Evolutionary conservation across 2,113 vertebrate species (phyloP).

Genomic region (Tragelaphus strepsiceros): DNA sequence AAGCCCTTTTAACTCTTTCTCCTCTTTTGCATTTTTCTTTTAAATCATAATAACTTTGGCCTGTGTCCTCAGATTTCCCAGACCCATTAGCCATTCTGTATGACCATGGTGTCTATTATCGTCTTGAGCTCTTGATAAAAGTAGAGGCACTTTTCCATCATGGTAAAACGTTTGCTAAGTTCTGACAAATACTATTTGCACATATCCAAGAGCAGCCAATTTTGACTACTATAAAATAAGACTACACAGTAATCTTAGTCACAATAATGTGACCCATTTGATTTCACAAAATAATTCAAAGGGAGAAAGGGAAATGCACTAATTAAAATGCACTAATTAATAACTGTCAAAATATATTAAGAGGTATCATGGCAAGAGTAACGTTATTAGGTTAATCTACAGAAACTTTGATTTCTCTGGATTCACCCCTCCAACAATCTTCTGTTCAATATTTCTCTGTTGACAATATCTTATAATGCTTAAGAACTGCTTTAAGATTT

Average conservation of each 20-base stretch:
- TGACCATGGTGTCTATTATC: background rate
- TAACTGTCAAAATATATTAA: conserved; percentile 8
- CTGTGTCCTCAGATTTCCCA: background rate
- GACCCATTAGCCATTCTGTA: background rate
- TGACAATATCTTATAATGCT: conserved; percentile 3
- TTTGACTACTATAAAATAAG: conserved; percentile 17
- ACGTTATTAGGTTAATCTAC: background rate
- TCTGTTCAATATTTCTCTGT: background rate
- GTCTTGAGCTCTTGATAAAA: background rate
- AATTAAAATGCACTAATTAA: background rate
- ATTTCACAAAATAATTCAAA: conserved; percentile 58
- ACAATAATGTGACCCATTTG: background rate
- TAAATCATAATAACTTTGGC: background rate
- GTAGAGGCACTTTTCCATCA: conserved; percentile 10
- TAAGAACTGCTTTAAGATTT: conserved; percentile 43
- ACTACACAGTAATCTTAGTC: background rate
- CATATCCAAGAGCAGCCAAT: conserved; percentile 10
- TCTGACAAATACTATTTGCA: conserved; percentile 36
- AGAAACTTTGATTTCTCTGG: background rate
- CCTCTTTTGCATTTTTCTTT: background rate
- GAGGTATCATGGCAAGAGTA: background rate
- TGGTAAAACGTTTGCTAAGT: conserved; percentile 25
- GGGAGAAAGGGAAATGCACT: background rate
- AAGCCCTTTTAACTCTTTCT: background rate
- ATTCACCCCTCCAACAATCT: background rate